Conservation (phyloP, 37 sponge, comb jelly and placozoan genomes). For the Halichondria panicea region DNA sequence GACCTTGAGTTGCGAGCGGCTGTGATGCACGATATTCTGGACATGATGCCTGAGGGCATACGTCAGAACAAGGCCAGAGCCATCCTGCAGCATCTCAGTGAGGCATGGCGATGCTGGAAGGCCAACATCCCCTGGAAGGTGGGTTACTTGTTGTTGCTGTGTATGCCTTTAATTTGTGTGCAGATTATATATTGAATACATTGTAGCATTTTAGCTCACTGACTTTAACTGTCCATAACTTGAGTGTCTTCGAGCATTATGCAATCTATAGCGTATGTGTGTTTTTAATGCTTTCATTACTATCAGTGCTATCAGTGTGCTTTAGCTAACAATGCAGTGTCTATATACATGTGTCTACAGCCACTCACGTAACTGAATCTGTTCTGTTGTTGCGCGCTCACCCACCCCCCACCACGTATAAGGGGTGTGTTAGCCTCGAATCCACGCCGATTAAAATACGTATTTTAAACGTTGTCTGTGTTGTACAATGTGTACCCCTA, state of each 20-base stretch:
- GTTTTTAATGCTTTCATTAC: background rate
- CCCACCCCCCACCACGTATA: background rate
- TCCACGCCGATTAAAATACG: background rate
- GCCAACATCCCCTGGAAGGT: slow-evolving; percentile 99
- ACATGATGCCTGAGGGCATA: slow-evolving; percentile 99
- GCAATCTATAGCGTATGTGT: background rate
- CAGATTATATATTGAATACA: too few species aligned
- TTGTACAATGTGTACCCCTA: too few species aligned
- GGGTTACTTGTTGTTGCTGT: too few species aligned
- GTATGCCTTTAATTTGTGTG: too few species aligned
- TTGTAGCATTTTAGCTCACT: too few species aligned
- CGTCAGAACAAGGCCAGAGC: slow-evolving; percentile 98
- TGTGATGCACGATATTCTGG: slow-evolving; percentile 99
- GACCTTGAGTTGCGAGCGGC: slow-evolving; percentile 97
- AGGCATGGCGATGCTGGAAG: slow-evolving; percentile 99
- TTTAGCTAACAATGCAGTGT: too few species aligned
- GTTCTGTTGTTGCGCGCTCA: background rate
- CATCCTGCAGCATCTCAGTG: slow-evolving; percentile 97
- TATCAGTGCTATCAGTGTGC: too few species aligned
- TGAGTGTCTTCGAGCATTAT: too few species aligned
- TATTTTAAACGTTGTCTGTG: too few species aligned
- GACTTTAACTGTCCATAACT: too few species aligned
- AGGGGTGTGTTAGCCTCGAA: background rate
- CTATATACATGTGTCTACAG: background rate
- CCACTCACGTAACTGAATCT: background rate